These are phyloP conservation scores for Merodon equestris DNA, from an alignment of 2,888 invertebrate genomes.

Conservation along the genomic window DNA sequence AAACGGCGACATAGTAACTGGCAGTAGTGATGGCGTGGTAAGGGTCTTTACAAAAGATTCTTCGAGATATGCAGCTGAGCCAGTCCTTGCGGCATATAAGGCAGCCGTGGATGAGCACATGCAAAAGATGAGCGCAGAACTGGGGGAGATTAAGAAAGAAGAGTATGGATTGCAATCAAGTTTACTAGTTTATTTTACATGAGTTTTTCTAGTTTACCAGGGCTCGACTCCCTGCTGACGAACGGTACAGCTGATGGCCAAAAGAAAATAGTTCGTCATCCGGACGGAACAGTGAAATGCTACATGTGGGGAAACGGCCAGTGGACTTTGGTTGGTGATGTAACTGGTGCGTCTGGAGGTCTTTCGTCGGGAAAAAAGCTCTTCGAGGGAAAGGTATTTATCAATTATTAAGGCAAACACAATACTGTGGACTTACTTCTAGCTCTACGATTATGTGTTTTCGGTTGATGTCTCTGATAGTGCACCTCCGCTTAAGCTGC, in stretches of 20 bases:
- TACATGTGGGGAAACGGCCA: conserved; percentile 87
- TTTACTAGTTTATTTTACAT: background rate
- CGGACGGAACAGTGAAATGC: conserved; percentile 85
- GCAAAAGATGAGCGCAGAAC: conserved; percentile 83
- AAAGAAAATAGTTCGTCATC: conserved; percentile 88
- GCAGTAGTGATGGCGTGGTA: conserved; percentile 91
- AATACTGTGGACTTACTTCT: background rate
- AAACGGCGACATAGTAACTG: conserved; percentile 95
- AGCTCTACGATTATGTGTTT: conserved; percentile 93
- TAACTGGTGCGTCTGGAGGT: conserved; percentile 87
- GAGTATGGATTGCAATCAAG: conserved; percentile 82
- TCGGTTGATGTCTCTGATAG: conserved; percentile 97
- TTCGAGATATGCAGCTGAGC: conserved; percentile 84
- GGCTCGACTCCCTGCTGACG: conserved; percentile 86
- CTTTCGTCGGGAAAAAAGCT: conserved; percentile 85
- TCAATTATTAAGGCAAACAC: background rate
- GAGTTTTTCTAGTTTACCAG: conserved; percentile 84
- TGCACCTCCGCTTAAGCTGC: conserved; percentile 91
- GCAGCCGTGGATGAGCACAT: conserved; percentile 85
- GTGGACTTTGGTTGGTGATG: conserved; percentile 94
- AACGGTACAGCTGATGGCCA: conserved; percentile 90
- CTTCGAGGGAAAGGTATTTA: conserved; percentile 85
- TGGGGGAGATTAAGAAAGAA: conserved; percentile 91
- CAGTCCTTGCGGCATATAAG: conserved; percentile 83
- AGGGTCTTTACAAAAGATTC: conserved; percentile 90